Evolutionary conservation across 1,140 invertebrate species (phyloP).

Genomic region (Holcopasites calliopsidis): DNA sequence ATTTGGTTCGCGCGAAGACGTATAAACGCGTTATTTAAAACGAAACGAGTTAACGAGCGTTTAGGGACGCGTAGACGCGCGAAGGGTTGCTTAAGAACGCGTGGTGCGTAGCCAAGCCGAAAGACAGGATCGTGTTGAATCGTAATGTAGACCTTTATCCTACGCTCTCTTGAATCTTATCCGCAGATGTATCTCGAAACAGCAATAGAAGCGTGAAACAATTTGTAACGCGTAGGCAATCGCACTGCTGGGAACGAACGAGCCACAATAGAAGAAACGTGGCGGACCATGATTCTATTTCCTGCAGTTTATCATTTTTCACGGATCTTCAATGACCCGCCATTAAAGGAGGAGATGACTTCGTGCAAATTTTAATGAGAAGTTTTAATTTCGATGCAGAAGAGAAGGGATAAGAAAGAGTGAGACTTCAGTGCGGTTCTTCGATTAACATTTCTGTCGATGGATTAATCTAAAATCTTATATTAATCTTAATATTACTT

Average conservation of each 20-base stretch:
- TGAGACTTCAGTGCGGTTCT: no score
- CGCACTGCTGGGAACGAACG: not conserved
- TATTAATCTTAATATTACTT: no score
- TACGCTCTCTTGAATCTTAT: not conserved
- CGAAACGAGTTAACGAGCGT: conserved; percentile 18
- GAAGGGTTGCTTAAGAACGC: not conserved
- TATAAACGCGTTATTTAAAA: not conserved
- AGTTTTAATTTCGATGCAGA: not conserved
- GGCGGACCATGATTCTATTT: not conserved
- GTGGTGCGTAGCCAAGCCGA: conserved; percentile 14
- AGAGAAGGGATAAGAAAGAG: no score
- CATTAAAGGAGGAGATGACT: not conserved
- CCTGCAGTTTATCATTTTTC: not conserved
- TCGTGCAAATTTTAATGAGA: not conserved
- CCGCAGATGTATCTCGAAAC: conserved; percentile 17
- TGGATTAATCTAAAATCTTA: no score
- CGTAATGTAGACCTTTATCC: conserved; percentile 3
- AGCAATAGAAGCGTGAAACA: conserved; percentile 33
- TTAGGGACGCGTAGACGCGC: conserved; percentile 17
- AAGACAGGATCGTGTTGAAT: conserved; percentile 8
- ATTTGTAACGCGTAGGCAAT: conserved; percentile 24
- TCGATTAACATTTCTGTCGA: no score
- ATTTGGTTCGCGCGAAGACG: not conserved
- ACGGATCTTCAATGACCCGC: not conserved
- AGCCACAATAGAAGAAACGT: not conserved